Conservation (phyloP, 2,888 invertebrate species). For the Machimus rusticus region DNA sequence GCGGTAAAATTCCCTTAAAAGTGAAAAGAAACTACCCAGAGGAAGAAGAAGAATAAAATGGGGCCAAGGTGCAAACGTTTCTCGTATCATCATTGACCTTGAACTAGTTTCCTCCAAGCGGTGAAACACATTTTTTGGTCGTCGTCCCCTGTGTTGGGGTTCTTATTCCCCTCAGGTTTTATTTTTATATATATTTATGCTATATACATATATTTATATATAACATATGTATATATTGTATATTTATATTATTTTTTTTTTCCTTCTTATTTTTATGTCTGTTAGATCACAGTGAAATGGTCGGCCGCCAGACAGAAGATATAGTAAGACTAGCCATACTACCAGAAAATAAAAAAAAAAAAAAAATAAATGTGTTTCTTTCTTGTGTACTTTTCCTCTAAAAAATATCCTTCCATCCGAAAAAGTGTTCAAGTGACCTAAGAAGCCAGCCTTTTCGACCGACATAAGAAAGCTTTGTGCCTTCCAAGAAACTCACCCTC, state of each 20-base stretch:
- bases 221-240: not conserved
- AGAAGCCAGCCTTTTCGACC: not conserved
- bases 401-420: not conserved
- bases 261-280: not conserved
- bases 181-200: not conserved
- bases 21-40: not conserved
- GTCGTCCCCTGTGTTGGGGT: not conserved
- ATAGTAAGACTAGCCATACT: not conserved
- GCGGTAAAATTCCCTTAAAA: not conserved
- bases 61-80: not conserved
- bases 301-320: not conserved
- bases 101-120: not conserved
- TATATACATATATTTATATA: too few relatives aligned
- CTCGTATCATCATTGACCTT: not conserved
- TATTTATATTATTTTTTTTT: not conserved
- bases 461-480: not conserved
- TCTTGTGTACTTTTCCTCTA: not conserved
- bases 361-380: not conserved
- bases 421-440: not conserved
- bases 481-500: not conserved
- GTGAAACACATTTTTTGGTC: not conserved
- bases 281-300: not conserved
- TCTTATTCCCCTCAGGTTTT: not conserved
- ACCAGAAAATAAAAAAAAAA: not conserved
- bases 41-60: too few relatives aligned